These are phyloP conservation scores for Adelges cooleyi DNA, from an alignment of 1,140 invertebrate genomes.

Conservation along the genomic window DNA sequence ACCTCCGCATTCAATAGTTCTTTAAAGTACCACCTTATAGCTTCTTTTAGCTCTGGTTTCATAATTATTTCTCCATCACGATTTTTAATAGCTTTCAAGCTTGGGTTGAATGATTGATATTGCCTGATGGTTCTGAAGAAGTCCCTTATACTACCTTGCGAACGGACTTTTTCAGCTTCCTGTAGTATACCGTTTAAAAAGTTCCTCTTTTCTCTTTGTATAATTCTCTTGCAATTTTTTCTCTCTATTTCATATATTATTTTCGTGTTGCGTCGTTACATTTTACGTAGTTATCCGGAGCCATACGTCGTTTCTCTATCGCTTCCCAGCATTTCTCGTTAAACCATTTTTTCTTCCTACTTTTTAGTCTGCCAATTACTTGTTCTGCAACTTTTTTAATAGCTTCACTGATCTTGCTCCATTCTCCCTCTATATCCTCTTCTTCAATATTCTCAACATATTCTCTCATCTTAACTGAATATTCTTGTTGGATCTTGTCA, in stretches of 20 bases:
- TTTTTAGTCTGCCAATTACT: not conserved
- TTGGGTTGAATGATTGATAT: not conserved
- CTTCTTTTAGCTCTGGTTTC: not conserved
- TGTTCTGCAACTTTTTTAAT: conserved; percentile 1
- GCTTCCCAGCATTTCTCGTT: not conserved
- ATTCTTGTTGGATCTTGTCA: not conserved
- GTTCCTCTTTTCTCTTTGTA: not conserved
- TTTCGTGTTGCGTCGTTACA: not conserved
- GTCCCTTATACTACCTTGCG: not conserved
- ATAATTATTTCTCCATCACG: not conserved
- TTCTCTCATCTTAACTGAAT: not conserved
- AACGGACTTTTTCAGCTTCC: not conserved
- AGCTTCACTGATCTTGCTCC: not conserved
- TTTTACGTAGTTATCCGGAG: not conserved
- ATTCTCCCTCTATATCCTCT: not conserved
- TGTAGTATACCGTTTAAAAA: not conserved
- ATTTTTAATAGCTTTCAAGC: conserved; percentile 2
- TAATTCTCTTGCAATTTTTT: not conserved
- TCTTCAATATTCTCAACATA: not conserved
- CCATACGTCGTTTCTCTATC: not conserved
- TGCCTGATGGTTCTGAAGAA: conserved; percentile 1
- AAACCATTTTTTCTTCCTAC: not conserved
- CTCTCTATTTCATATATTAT: not conserved
- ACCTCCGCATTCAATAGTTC: not conserved
- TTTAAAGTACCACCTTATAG: not conserved